These are phyloP conservation scores for Leptinotarsa lineolata DNA, from an alignment of 1,140 invertebrate genomes.

Conservation along the genomic window DNA sequence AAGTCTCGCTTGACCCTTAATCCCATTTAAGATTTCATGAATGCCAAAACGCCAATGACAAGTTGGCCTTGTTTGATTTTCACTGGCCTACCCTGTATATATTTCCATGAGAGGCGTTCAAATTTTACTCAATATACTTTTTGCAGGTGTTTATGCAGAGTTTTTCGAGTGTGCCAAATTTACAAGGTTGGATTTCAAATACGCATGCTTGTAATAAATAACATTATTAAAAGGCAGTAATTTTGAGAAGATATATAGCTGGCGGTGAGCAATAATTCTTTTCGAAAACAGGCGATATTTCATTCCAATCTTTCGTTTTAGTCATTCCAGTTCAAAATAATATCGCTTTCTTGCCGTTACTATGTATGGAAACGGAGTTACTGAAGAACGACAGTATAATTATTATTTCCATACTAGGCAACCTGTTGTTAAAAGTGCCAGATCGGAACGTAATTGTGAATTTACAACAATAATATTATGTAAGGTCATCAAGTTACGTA, in stretches of 20 bases:
- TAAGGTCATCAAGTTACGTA: too few species aligned
- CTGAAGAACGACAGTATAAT: background rate
- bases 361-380: background rate
- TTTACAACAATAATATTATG: too few species aligned
- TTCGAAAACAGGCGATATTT: conserved; percentile 12
- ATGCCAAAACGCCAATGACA: too few species aligned
- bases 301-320: background rate
- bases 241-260: conserved; percentile 15
- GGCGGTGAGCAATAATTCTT: conserved; percentile 12
- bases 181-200: background rate
- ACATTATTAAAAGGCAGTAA: conserved; percentile 9
- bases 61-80: too few species aligned
- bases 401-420: background rate
- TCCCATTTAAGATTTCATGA: too few species aligned
- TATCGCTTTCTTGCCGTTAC: background rate
- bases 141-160: background rate
- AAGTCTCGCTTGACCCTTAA: too few species aligned
- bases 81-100: background rate
- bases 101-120: background rate
- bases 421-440: background rate
- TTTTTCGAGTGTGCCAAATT: conserved; percentile 1
- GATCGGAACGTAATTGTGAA: background rate
- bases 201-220: conserved; percentile 6
- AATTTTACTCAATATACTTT: background rate
- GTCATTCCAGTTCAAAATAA: background rate